These are phyloP conservation scores for Eretmocerus hayati DNA, from an alignment of 2,888 invertebrate species.

Conservation along the genomic window DNA sequence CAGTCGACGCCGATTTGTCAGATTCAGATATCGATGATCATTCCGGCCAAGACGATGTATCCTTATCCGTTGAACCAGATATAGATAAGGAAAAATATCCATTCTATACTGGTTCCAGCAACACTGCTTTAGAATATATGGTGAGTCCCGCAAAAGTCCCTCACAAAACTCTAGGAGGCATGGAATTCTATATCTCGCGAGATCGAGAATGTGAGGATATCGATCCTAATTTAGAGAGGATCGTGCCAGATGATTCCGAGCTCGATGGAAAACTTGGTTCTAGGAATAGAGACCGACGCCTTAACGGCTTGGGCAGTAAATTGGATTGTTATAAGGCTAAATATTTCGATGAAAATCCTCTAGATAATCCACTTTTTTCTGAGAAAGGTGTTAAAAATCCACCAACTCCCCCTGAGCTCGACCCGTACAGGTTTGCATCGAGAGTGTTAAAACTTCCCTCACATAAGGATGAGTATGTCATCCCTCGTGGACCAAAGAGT, in stretches of 20 bases:
- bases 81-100: slow-evolving; percentile 56
- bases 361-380: slow-evolving; percentile 66
- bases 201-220: slow-evolving; percentile 43
- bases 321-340: slow-evolving; percentile 68
- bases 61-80: slow-evolving; percentile 7
- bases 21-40: slow-evolving; percentile 31
- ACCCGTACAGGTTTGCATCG: slow-evolving; percentile 29
- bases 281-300: slow-evolving; percentile 43
- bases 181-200: slow-evolving; percentile 66
- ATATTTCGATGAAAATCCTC: slow-evolving; percentile 67
- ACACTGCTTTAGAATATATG: slow-evolving; percentile 62
- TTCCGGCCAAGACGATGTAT: slow-evolving; percentile 25
- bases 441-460: slow-evolving; percentile 30
- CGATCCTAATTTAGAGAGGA: slow-evolving; percentile 34
- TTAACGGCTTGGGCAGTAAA: slow-evolving; percentile 63
- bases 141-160: slow-evolving; percentile 59
- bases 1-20: slow-evolving; percentile 34
- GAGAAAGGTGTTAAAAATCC: slow-evolving; percentile 40
- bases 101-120: slow-evolving; percentile 53
- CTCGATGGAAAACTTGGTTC: slow-evolving; percentile 31
- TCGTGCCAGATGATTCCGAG: slow-evolving; percentile 37
- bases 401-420: slow-evolving; percentile 29
- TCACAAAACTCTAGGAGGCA: slow-evolving; percentile 57
- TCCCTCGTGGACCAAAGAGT: slow-evolving; percentile 30
- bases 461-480: slow-evolving; percentile 28